Evolutionary conservation across 2,113 vertebrate species (phyloP), one percentile per base, ranked within the genome.

Genomic region (Syrrhaptes paradoxus): DNA sequence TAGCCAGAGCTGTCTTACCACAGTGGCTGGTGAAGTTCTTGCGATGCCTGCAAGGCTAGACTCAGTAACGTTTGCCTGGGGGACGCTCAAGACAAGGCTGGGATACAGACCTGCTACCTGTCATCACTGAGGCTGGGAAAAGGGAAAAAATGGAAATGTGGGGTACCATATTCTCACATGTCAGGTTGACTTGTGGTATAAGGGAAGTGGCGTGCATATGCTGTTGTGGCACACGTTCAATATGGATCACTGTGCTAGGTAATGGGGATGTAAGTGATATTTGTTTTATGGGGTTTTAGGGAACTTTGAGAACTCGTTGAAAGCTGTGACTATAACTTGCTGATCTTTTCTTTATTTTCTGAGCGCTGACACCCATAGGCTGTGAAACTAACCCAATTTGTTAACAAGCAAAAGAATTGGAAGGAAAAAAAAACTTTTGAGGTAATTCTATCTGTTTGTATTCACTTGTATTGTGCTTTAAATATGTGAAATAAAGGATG

Each of bases 271-370:
- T 72, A 54, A 86, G 72, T 52, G 77, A 65, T 81, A 46, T 70
- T 95, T 93, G 57, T 51, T 91, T 95, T 81, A 57, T 57, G 77
- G 68, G 65, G 7, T 71, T 85, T 81, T 74, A 58, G 71, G 34
- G 77, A 93, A 84, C 84, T 94, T 71, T 1, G 34, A 78, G 85
- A 94, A 94, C 91, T 86, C 19, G 15, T 78, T 86, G 81, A 78
- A 89, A 93, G 65, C 84, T 81, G 48, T 67, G 63, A 46, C 76
- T 84, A 2, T 76, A 78, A 67, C n/a, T 78, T 96, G 45, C 83
- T 96, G 81, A 83, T 91, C 17, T 86, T 86, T 80, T 68, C 16
- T 54, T 81, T 92, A 66, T 38, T 79, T 87, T 74, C n/a, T 91
- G 66, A 66, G 43, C 32, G 9, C 31, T 87, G 73, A 55, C 77